A percentile compares a stretch with the other conserved stretches of the same genome.
These are phyloP conservation scores for Xerus inauris DNA, from an alignment of 2,113 vertebrate species.

Conservation along the genomic window DNA sequence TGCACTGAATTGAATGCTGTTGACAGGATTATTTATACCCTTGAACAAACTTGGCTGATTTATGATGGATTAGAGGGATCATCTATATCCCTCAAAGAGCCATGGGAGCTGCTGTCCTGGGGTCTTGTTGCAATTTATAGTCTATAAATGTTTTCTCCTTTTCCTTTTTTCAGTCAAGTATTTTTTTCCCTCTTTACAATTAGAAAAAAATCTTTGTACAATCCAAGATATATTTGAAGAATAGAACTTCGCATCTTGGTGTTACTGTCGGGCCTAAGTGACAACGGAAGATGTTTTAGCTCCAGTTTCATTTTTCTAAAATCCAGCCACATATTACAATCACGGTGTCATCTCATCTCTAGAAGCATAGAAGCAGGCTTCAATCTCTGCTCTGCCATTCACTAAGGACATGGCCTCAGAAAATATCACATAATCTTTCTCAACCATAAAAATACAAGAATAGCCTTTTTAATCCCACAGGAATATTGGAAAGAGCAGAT, in stretches of 20 bases:
- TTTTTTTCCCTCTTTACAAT: not conserved
- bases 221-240: not conserved
- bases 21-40: slow-evolving; percentile 46
- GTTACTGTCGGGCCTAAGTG: not conserved
- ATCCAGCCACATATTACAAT: not conserved
- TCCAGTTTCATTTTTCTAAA: not conserved
- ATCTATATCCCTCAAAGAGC: not conserved
- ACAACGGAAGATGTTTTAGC: not conserved
- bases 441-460: not conserved
- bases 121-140: not conserved
- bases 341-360: not conserved
- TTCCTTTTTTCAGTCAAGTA: not conserved
- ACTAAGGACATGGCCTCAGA: not conserved
- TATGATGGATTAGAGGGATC: not conserved
- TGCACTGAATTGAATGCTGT: not conserved
- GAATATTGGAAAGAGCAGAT: not conserved
- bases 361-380: not conserved
- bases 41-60: not conserved
- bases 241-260: not conserved
- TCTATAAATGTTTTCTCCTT: not conserved
- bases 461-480: not conserved
- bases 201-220: not conserved
- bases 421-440: not conserved
- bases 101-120: not conserved
- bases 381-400: not conserved